Base-by-base conservation (phyloP, 2,888 invertebrate genomes). In the Papilio demoleus region DNA sequence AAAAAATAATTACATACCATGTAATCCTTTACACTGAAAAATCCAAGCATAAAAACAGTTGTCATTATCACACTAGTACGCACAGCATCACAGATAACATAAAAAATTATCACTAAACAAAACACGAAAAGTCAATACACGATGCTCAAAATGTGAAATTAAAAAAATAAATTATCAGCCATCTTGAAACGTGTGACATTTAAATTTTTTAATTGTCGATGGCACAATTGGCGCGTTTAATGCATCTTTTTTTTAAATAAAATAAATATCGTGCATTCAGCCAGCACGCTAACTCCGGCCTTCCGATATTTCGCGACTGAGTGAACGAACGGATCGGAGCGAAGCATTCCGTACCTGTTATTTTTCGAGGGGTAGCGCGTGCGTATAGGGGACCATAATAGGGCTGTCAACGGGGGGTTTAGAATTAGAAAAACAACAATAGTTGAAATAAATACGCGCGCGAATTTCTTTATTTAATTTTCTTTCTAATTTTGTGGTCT, bases 41-140 rank as follows among this genome's bases (percentile, higher is more conserved):
- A 91, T 90, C 88, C 90, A 90, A 87, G 88, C 81, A 86, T 85
- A 87, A 75, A 84, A 76, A 83, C 84, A 85, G 84, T 84, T 87
- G 85, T 79, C 88, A 88, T 88, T 89, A 85, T 88, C 88, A 88
- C 88, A 86, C 81, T 84, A 85, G 87, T 85, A 86, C 80, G 82
- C 87, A 88, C 83, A 85, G 83, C 90, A 90, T 88, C 81, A 84
- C 84, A 77, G 82, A 82, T 85, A 88, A 86, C 85, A 86, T 85
- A 80, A 79, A 56, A 47, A 56, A 80, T 84, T 84, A 86, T 85
- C 87, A 88, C 88, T 77, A 85, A 87, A 82, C 88, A 87, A 88
- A 85, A 87, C 86, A 88, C 83, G 73, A 81, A 85, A 87, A 85
- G 86, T 88, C 86, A 87, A 87, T 88, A 87, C 82, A 81, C 79